Evolutionary conservation across 1,140 invertebrate species (phyloP).

Genomic region (Hermetia illucens): DNA sequence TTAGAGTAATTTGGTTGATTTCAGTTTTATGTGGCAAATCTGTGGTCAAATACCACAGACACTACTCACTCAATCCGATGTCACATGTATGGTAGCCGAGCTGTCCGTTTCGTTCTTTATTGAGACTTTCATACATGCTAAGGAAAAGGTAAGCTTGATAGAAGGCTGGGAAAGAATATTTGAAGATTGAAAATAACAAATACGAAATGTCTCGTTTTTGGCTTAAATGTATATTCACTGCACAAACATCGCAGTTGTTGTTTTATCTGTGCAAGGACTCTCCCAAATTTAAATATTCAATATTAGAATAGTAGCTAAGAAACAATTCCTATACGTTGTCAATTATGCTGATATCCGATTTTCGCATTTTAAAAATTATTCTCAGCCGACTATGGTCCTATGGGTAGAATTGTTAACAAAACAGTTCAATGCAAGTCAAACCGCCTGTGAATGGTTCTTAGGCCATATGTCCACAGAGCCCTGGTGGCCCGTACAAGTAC

Average conservation of each 20-base stretch:
- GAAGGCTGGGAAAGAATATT: no score
- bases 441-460: conserved; percentile 84
- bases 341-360: neutral
- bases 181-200: no score
- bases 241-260: no score
- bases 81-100: conserved; percentile 73
- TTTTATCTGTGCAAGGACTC: no score
- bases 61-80: conserved; percentile 58
- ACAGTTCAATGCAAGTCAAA: conserved; percentile 82
- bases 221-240: no score
- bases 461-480: conserved; percentile 83
- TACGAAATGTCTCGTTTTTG: no score
- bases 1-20: conserved; percentile 13
- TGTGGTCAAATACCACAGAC: conserved; percentile 86
- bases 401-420: conserved; percentile 92
- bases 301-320: conserved; percentile 3
- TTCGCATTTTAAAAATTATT: conserved; percentile 13
- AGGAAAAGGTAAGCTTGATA: conserved; percentile 72
- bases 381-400: conserved; percentile 82
- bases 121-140: conserved; percentile 92
- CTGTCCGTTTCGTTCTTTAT: conserved; percentile 88
- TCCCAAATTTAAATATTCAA: conserved; percentile 1
- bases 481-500: conserved; percentile 89
- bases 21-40: conserved; percentile 90
- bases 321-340: no score